phyloP scores from a whole-genome alignment of 2,888 invertebrate species.

The Latheticus oryzae region DNA sequence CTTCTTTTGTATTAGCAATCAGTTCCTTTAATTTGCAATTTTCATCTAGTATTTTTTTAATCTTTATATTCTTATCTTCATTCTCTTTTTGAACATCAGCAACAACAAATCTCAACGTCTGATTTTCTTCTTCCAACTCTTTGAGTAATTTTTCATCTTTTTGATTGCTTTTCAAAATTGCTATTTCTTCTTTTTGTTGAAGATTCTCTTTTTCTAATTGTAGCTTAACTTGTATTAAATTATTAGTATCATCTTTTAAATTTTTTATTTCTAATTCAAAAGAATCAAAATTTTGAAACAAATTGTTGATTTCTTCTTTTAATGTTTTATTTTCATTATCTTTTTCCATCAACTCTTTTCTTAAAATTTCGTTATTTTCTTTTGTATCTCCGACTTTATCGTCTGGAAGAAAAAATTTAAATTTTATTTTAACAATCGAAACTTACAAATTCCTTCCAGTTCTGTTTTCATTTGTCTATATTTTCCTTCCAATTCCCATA shows the following conservation, averaged over 20 bases:
- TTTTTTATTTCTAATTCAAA: too few relatives aligned
- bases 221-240: too few relatives aligned
- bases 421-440: background rate
- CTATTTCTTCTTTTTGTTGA: too few relatives aligned
- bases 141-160: background rate
- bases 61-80: too few relatives aligned
- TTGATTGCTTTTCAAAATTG: constrained; percentile 36
- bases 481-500: too few relatives aligned
- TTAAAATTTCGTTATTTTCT: background rate
- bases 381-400: background rate
- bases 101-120: constrained; percentile 5
- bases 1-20: too few relatives aligned
- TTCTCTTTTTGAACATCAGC: too few relatives aligned
- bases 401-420: background rate
- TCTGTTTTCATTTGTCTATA: too few relatives aligned
- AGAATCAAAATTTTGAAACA: constrained; percentile 8
- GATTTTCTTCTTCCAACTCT: constrained; percentile 1
- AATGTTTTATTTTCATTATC: constrained; percentile 13
- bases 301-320: constrained; percentile 25
- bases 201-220: too few relatives aligned
- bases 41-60: too few relatives aligned
- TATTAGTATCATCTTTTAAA: too few relatives aligned
- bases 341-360: background rate
- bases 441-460: background rate
- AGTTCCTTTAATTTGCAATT: too few relatives aligned